Conservation (phyloP, 2,888 invertebrate genomes). For the Trissolcus japonicus region DNA sequence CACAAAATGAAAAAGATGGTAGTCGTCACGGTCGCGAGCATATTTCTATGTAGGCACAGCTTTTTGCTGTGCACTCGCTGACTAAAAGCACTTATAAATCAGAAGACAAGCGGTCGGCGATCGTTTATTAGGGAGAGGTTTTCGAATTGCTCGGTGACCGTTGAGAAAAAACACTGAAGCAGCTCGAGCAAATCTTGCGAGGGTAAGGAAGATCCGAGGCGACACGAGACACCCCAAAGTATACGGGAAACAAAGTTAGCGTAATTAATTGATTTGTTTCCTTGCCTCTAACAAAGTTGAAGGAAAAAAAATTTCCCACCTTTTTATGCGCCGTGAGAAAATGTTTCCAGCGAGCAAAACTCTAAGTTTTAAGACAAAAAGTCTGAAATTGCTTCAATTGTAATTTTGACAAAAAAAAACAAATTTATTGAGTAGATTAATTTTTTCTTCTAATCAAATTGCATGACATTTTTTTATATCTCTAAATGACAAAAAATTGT, state of each 20-base stretch:
- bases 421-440: no score
- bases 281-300: slow-evolving; percentile 57
- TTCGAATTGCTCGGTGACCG: slow-evolving; percentile 58
- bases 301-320: slow-evolving; percentile 38
- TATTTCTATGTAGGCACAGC: slow-evolving; percentile 63
- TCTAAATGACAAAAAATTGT: no score
- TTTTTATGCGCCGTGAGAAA: slow-evolving; percentile 17
- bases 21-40: slow-evolving; percentile 58
- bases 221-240: slow-evolving; percentile 43
- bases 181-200: slow-evolving; percentile 50
- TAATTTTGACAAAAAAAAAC: no score
- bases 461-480: no score
- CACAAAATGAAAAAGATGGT: slow-evolving; percentile 47
- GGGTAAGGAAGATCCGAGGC: slow-evolving; percentile 51
- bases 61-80: slow-evolving; percentile 64
- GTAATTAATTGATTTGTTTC: slow-evolving; percentile 61
- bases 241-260: slow-evolving; percentile 53
- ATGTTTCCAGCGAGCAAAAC: no score
- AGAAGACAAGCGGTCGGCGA: slow-evolving; percentile 68
- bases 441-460: no score
- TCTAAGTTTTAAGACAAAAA: no score
- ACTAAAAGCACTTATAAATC: slow-evolving; percentile 76
- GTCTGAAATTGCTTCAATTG: no score
- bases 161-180: slow-evolving; percentile 44
- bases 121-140: slow-evolving; percentile 70